phyloP scores from a whole-genome alignment of 2,888 invertebrate genomes.

The Mimumesa dahlbomi region DNA sequence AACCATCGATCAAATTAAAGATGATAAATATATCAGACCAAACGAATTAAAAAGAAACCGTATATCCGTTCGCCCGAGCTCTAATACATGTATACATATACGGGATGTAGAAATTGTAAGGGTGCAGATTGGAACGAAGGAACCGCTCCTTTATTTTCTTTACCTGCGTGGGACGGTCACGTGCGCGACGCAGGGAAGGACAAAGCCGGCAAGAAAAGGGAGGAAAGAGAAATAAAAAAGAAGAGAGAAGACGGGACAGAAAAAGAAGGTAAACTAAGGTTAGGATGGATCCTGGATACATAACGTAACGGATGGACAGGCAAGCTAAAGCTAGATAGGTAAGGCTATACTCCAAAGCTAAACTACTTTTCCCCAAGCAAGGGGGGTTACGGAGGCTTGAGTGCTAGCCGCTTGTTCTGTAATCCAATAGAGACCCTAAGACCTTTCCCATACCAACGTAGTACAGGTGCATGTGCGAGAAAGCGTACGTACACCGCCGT shows the following conservation, averaged over 20 bases:
- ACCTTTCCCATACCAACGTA: constrained; percentile 62
- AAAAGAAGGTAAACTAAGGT: constrained; percentile 22
- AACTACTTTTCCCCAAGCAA: constrained; percentile 70
- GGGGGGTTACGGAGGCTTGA: constrained; percentile 68
- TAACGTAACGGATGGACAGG: constrained; percentile 71
- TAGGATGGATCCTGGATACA: constrained; percentile 67
- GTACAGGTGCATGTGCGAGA: constrained; percentile 57
- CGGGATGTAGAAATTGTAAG: constrained; percentile 37
- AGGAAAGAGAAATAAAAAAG: constrained; percentile 1
- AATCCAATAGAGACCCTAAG: constrained; percentile 74
- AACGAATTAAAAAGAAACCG: neutral
- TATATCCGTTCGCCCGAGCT: neutral
- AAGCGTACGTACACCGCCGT: constrained; percentile 34
- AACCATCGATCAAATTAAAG: neutral
- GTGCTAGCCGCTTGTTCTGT: constrained; percentile 74
- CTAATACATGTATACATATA: no score
- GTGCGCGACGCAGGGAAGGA: constrained; percentile 12
- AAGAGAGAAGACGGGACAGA: neutral
- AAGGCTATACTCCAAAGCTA: constrained; percentile 70
- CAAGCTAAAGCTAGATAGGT: constrained; percentile 68
- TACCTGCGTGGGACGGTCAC: constrained; percentile 53
- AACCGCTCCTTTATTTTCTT: constrained; percentile 63
- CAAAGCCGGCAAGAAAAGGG: constrained; percentile 4
- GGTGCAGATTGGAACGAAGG: constrained; percentile 50
- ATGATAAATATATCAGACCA: neutral